Base-by-base conservation (phyloP, 2,797 vertebrate genomes). In the Neopelma chrysocephalum region DNA sequence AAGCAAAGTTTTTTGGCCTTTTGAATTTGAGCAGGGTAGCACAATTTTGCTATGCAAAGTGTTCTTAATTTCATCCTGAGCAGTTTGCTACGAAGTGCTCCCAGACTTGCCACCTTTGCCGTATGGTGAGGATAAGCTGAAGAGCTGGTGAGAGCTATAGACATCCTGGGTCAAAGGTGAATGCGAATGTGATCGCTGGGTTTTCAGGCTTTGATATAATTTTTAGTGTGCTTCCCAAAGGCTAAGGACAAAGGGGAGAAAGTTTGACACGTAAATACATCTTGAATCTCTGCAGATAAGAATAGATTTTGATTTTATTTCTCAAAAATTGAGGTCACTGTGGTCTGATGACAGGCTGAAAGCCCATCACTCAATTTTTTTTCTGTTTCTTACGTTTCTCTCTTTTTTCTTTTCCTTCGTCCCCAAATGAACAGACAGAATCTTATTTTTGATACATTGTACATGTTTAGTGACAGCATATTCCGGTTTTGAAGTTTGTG, bases 321-420 rank as follows among this genome's bases (percentile, higher is more conserved):
- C 93, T 97, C 89, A 95, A 97, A 97, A 97, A 97, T 97, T 94
- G 97, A 98, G 97, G 97, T 98, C 96, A 84, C 86, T 42, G 75
- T 53, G 89, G 87, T 90, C 64, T 77, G 90, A 93, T 97, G 97
- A 97, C 96, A 97, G 93, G 65, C 62, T 98, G 97, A 98, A 97
- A 95, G 96, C 91, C 58, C 93, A 97, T 98, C 96, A 96, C n/a
- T 98, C 96, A 97, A 54, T 56, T 34, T 40, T 93, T 93, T 91
- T 75, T 17, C 26, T 64, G 26, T 87, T 87, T 82, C 34, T 91
- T 76, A 53, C 34, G 25, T 64, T 68, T 48, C 11, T 45, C 4
- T 45, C 3, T 32, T 19, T 80, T 23, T 26, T 9, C 26, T 47
- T 65, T 45, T 26, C 25, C 38, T 29, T 14, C 18, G 11, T 4